phyloP scores from a whole-genome alignment of 2,113 vertebrate genomes.

The Balaenoptera acutorostrata region DNA sequence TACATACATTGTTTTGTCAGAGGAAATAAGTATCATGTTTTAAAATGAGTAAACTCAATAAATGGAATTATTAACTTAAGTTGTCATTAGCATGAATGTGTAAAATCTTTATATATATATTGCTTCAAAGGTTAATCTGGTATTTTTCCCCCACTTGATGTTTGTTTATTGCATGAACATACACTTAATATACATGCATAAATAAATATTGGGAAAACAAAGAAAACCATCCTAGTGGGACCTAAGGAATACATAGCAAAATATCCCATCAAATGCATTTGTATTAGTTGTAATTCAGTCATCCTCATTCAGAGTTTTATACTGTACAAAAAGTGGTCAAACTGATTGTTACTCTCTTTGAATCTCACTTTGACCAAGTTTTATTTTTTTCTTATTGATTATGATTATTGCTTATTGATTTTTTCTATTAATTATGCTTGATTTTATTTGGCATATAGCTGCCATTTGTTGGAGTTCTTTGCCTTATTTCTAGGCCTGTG shows the following conservation, averaged over 20 bases:
- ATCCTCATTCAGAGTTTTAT: not conserved
- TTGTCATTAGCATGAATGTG: not conserved
- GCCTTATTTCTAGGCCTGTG: not conserved
- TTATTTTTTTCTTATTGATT: not conserved
- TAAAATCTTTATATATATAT: not conserved
- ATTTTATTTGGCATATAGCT: not conserved
- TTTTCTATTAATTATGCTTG: not conserved
- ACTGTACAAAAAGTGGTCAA: not conserved
- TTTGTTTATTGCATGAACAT: not conserved
- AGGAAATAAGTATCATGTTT: not conserved
- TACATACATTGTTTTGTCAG: not conserved
- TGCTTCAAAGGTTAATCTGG: not conserved
- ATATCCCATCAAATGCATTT: not conserved
- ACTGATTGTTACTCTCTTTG: not conserved
- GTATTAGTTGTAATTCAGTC: not conserved
- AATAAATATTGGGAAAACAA: not conserved
- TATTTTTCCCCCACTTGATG: not conserved
- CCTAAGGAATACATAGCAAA: not conserved
- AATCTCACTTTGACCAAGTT: not conserved
- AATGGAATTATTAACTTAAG: not conserved
- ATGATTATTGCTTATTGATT: not conserved
- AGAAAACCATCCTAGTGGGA: not conserved
- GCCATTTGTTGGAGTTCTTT: not conserved
- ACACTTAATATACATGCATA: not conserved
- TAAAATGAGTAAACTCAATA: not conserved